Conservation (phyloP, 1,140 invertebrate species). For the Drosophila quadrilineata region DNA sequence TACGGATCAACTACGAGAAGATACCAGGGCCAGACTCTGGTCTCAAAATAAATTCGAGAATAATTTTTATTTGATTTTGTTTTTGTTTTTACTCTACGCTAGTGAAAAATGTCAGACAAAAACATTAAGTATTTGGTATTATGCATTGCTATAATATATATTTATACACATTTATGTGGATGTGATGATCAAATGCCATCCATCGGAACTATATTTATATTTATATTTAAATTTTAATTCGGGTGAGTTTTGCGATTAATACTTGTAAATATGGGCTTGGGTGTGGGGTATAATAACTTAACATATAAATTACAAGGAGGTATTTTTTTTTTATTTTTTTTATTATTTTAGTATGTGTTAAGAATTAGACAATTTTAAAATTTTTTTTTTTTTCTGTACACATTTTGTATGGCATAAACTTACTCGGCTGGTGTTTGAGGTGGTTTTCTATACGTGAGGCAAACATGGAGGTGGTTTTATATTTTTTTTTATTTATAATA, state of each 20-base stretch:
- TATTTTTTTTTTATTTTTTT: slow-evolving; percentile 31
- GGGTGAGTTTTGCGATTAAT: background rate
- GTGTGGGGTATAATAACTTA: too few species aligned
- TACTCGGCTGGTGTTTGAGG: slow-evolving; percentile 81
- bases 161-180: background rate
- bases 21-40: too few species aligned
- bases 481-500: slow-evolving; percentile 1
- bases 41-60: too few species aligned
- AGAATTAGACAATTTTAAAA: too few species aligned
- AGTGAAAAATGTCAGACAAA: too few species aligned
- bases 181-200: too few species aligned
- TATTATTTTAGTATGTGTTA: slow-evolving; percentile 28
- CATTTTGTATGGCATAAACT: slow-evolving; percentile 64
- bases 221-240: too few species aligned
- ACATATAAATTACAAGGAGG: slow-evolving; percentile 39
- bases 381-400: slow-evolving; percentile 62
- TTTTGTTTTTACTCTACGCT: too few species aligned
- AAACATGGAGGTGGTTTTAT: slow-evolving; percentile 77
- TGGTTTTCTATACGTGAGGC: slow-evolving; percentile 81
- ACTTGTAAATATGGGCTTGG: slow-evolving; percentile 23
- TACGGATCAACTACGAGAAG: slow-evolving; percentile 14
- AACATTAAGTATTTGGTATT: too few species aligned
- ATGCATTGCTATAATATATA: too few species aligned
- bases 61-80: too few species aligned
- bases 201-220: too few species aligned